Percentiles rank a stretch among this genome's conserved stretches.
phyloP scores from a whole-genome alignment of 2,113 vertebrate species.

The Proteles cristata region DNA sequence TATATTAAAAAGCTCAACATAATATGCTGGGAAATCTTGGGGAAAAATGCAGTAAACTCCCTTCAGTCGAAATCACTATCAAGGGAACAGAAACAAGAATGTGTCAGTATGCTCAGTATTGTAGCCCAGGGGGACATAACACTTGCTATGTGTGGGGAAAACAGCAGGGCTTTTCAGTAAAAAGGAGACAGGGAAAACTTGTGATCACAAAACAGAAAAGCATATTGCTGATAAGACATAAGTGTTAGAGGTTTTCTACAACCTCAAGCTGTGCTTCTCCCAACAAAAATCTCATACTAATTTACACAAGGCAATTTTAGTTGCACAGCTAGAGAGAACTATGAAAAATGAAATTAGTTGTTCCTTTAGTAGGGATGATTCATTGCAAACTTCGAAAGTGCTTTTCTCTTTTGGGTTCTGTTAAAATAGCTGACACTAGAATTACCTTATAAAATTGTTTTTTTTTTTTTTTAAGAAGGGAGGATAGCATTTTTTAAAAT shows the following conservation, averaged over 20 bases:
- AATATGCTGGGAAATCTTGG: slow-evolving; percentile 66
- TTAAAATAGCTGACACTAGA: slow-evolving; percentile 22
- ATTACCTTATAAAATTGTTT: slow-evolving; percentile 24
- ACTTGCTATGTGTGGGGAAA: slow-evolving; percentile 78
- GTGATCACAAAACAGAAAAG: slow-evolving; percentile 82
- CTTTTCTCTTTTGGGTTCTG: slow-evolving; percentile 59
- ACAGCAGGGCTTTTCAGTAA: slow-evolving; percentile 80
- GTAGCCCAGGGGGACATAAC: slow-evolving; percentile 79
- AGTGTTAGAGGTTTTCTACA: slow-evolving; percentile 76
- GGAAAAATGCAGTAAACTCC: slow-evolving; percentile 73
- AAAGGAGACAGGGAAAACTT: slow-evolving; percentile 79
- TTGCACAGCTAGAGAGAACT: slow-evolving; percentile 70
- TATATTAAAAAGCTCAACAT: slow-evolving; percentile 72
- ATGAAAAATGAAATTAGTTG: slow-evolving; percentile 72
- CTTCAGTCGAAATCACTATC: slow-evolving; percentile 77
- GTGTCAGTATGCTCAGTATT: slow-evolving; percentile 79
- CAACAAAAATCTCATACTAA: slow-evolving; percentile 75
- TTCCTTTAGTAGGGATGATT: slow-evolving; percentile 64
- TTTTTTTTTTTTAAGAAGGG: slow-evolving; percentile 38
- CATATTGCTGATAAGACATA: slow-evolving; percentile 77
- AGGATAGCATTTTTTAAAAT: not conserved
- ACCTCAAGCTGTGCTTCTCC: slow-evolving; percentile 79
- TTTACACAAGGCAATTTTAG: slow-evolving; percentile 74
- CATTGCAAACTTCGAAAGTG: slow-evolving; percentile 55
- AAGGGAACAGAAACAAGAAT: slow-evolving; percentile 76